Percentiles rank a stretch among this genome's conserved stretches.
phyloP scores from a whole-genome alignment of 2,888 invertebrate genomes.

The Diogma glabrata region DNA sequence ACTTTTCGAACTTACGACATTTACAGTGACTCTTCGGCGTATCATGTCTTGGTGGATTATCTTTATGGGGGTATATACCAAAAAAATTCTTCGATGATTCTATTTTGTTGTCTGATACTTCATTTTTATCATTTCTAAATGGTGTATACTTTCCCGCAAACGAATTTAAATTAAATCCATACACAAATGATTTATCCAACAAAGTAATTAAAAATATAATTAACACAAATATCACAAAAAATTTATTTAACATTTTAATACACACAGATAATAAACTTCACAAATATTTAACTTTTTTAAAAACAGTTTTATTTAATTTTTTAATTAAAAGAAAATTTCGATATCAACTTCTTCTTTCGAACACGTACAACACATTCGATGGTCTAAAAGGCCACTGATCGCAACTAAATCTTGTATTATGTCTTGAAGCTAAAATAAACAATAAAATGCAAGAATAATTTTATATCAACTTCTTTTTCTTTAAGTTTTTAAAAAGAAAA shows the following conservation, averaged over 20 bases:
- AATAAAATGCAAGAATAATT: too few species aligned
- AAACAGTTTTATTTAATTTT: background rate
- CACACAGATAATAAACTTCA: background rate
- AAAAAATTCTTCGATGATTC: conserved; percentile 42
- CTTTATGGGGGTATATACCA: conserved; percentile 49
- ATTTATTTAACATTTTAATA: conserved; percentile 1
- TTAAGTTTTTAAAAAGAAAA: too few species aligned
- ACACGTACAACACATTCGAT: background rate
- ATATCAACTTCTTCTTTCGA: too few species aligned
- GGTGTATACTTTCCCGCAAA: background rate
- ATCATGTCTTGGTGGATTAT: conserved; percentile 46
- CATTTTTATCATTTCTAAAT: background rate
- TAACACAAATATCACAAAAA: background rate
- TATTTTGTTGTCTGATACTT: conserved; percentile 23
- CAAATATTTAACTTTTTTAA: background rate
- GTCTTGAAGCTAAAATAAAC: background rate
- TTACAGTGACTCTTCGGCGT: conserved; percentile 44
- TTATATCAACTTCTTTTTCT: too few species aligned
- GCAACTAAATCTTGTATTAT: background rate
- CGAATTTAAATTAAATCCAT: background rate
- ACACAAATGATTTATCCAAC: background rate
- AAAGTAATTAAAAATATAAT: background rate
- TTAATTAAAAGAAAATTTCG: too few species aligned
- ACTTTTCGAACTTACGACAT: conserved; percentile 61
- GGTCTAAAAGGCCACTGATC: conserved; percentile 3